These are phyloP conservation scores for Phymatocera aterrima DNA, from an alignment of 2,888 invertebrate species.

Conservation along the genomic window DNA sequence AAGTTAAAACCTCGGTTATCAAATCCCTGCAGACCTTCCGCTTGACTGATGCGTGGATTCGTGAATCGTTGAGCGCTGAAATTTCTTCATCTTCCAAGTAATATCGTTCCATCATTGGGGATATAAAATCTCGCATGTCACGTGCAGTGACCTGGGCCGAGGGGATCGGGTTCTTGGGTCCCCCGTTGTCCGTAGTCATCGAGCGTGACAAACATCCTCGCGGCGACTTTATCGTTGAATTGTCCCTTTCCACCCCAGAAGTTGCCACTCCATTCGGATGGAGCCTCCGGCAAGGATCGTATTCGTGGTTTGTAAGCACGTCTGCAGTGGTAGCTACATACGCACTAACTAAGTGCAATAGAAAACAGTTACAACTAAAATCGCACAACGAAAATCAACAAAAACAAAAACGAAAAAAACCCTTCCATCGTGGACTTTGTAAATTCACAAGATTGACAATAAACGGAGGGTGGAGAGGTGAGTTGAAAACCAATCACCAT, in stretches of 20 bases:
- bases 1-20: background rate
- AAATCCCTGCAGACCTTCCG: background rate
- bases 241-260: too few relatives aligned
- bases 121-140: conserved; percentile 53
- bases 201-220: background rate
- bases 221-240: background rate
- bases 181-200: background rate
- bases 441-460: too few relatives aligned
- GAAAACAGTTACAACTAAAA: too few relatives aligned
- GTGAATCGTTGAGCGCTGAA: conserved; percentile 46
- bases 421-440: too few relatives aligned
- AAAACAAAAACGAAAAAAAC: too few relatives aligned
- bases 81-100: conserved; percentile 53
- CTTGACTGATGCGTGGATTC: background rate
- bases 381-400: too few relatives aligned
- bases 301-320: too few relatives aligned
- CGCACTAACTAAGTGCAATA: too few relatives aligned
- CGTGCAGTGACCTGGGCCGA: background rate
- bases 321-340: too few relatives aligned
- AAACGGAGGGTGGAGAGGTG: too few relatives aligned
- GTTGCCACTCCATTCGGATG: too few relatives aligned
- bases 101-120: conserved; percentile 46
- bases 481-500: background rate
- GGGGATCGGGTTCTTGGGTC: background rate
- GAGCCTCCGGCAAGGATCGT: too few relatives aligned